Evolutionary conservation across 1,140 invertebrate genomes (phyloP), one percentile per base, ranked within the genome.

Genomic region (Bathynomus jamesi): DNA sequence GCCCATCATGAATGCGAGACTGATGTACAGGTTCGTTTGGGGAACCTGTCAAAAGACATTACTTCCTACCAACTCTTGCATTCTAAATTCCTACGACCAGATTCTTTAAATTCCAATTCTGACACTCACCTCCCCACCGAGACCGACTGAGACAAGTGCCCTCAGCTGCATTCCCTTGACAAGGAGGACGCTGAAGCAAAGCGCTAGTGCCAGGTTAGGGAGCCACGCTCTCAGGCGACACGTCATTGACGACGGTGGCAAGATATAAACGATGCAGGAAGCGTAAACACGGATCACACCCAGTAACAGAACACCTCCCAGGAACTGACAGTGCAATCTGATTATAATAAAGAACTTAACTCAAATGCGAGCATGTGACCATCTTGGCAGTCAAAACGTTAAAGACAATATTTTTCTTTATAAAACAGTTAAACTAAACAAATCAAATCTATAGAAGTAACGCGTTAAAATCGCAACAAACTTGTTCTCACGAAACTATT

Each of bases 301-400:
- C 13, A 84, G 64, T 2, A 86, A 79, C 25, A 85, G 81, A 8
- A 82, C 64, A 28, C 84, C 81, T 28, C 83, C 83, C 13, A 86
- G 76, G 11, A 81, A 80, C 77, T 85, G 83, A 74, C 83, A 60
- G n/a, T n/a, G n/a, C n/a, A n/a, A n/a, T n/a, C n/a, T n/a, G n/a
- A n/a, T n/a, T n/a, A n/a, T n/a, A n/a, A n/a, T n/a, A n/a, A n/a
- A n/a, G n/a, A n/a, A n/a, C n/a, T n/a, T n/a, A n/a, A n/a, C n/a
- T n/a, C n/a, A n/a, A n/a, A n/a, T n/a, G n/a, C n/a, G n/a, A n/a
- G n/a, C n/a, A n/a, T n/a, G n/a, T n/a, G n/a, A n/a, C n/a, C n/a
- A n/a, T n/a, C n/a, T n/a, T n/a, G n/a, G n/a, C n/a, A n/a, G n/a
- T n/a, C n/a, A n/a, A n/a, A n/a, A n/a, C n/a, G n/a, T n/a, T n/a